Percentiles rank a stretch among this genome's conserved stretches.
Conservation (phyloP, 1,140 invertebrate genomes). For the Prorops nasuta region DNA sequence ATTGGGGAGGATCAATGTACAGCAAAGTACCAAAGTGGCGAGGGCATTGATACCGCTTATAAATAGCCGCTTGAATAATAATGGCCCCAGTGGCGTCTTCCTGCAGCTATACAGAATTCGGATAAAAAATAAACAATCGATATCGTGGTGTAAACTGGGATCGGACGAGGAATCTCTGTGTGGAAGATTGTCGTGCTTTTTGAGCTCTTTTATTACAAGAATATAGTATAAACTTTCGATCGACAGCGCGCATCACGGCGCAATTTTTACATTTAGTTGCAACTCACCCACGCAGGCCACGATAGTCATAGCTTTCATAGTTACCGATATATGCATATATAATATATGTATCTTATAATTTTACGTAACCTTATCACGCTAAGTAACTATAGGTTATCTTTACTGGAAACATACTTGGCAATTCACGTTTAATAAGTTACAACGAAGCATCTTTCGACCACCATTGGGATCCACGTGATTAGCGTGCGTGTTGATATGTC, state of each 20-base stretch:
- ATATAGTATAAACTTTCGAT: conserved; percentile 56
- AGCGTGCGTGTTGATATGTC: conserved; percentile 45
- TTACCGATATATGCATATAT: conserved; percentile 38
- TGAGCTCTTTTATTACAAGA: conserved; percentile 54
- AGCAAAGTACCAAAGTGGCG: too few species aligned
- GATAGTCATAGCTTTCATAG: conserved; percentile 50
- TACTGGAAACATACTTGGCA: conserved; percentile 56
- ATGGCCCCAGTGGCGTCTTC: too few species aligned
- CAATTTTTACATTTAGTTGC: conserved; percentile 34
- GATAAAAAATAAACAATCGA: too few species aligned
- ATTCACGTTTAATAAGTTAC: conserved; percentile 56
- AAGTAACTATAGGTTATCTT: conserved; percentile 38
- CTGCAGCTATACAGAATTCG: too few species aligned
- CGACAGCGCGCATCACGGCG: conserved; percentile 21
- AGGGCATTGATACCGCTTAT: too few species aligned
- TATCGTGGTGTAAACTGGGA: too few species aligned
- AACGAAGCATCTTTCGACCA: conserved; percentile 49
- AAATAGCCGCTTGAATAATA: too few species aligned
- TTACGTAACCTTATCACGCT: conserved; percentile 34
- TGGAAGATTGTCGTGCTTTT: too few species aligned
- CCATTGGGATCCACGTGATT: conserved; percentile 6
- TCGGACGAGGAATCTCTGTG: too few species aligned
- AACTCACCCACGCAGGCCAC: conserved; percentile 38
- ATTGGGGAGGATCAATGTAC: too few species aligned
- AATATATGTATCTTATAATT: conserved; percentile 39